Evolutionary conservation across 2,113 vertebrate genomes (phyloP).

Genomic region (Chloroceryle aenea): DNA sequence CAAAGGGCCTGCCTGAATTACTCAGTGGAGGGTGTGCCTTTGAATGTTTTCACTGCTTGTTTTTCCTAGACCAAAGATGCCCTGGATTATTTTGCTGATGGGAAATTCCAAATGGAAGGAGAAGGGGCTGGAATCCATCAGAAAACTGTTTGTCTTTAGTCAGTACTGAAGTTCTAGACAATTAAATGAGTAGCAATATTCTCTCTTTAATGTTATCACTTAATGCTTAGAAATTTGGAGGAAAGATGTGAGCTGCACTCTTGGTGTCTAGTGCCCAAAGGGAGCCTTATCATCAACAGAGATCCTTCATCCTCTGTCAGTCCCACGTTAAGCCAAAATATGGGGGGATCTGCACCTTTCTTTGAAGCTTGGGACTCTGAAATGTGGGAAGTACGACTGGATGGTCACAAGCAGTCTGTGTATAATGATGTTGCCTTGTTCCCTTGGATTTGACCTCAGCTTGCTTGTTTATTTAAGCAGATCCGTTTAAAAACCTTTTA

Average conservation of each 20-base stretch:
- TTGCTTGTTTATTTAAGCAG: background rate
- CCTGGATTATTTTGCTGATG: background rate
- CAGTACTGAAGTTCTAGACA: background rate
- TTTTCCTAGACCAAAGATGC: background rate
- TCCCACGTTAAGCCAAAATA: background rate
- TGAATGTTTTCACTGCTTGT: background rate
- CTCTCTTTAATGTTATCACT: background rate
- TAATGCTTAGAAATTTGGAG: background rate
- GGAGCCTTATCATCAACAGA: background rate
- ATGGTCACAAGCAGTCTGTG: fast-evolving
- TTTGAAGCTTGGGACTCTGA: background rate
- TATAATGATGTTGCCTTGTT: fast-evolving
- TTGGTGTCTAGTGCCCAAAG: background rate
- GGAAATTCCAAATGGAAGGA: background rate
- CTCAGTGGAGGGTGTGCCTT: background rate
- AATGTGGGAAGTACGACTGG: fast-evolving
- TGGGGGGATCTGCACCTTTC: background rate
- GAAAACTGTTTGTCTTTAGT: background rate
- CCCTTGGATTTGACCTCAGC: background rate
- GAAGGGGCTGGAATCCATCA: background rate
- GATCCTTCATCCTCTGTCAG: background rate
- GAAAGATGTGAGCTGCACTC: background rate
- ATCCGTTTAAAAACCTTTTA: background rate
- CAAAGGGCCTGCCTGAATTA: background rate
- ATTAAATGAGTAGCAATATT: background rate